These are phyloP conservation scores for Schizotus pectinicornis DNA, from an alignment of 2,888 invertebrate genomes.

Conservation along the genomic window DNA sequence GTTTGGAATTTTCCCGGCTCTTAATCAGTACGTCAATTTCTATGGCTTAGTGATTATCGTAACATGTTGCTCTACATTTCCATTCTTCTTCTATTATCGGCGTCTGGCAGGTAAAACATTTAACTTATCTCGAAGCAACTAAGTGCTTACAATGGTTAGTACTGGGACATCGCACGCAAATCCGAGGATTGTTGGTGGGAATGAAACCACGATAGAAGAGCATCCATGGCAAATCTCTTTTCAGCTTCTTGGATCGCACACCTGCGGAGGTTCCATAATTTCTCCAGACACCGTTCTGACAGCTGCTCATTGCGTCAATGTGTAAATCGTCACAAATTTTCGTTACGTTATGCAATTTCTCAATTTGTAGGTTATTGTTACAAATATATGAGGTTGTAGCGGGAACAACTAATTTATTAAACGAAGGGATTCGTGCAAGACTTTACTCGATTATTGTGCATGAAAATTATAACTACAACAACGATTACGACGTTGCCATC, in stretches of 20 bases:
- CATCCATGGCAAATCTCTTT: conserved; percentile 35
- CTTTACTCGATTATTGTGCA: too few species aligned
- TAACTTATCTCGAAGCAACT: too few species aligned
- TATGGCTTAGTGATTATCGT: too few species aligned
- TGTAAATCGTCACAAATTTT: conserved; percentile 2
- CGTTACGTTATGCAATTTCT: not conserved
- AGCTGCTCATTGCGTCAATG: conserved; percentile 28
- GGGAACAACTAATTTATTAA: too few species aligned
- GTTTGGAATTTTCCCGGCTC: too few species aligned
- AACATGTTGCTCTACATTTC: too few species aligned
- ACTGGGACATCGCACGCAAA: not conserved
- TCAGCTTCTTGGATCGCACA: conserved; percentile 13
- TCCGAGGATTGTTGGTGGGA: conserved; percentile 42
- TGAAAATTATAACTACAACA: conserved; percentile 3
- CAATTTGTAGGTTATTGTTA: not conserved
- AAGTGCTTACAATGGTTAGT: too few species aligned
- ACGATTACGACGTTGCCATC: conserved; percentile 25
- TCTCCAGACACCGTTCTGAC: conserved; percentile 18
- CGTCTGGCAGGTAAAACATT: too few species aligned
- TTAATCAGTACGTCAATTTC: too few species aligned
- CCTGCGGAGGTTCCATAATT: conserved; percentile 31
- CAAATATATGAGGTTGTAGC: not conserved
- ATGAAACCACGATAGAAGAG: conserved; percentile 34
- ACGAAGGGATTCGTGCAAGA: too few species aligned
- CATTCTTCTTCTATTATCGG: too few species aligned